Percentiles rank a stretch among this genome's conserved stretches.
Conservation (phyloP, 37 sponge, comb jelly and placozoan genomes). For the Cladorhizidae sp. region DNA sequence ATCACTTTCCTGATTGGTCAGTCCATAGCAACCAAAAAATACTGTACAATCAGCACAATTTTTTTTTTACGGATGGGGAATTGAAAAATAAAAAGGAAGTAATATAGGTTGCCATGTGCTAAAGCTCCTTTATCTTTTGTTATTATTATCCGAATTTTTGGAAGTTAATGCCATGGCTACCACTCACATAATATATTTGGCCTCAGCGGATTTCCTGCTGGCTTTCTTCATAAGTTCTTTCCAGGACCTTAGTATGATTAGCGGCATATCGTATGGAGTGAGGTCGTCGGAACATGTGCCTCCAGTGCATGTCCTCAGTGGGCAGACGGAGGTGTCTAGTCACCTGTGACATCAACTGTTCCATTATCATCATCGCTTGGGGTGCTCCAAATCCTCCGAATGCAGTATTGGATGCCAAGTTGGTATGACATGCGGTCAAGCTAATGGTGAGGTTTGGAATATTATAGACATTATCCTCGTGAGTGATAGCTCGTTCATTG, state of each 20-base stretch:
- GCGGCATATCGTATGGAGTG: slow-evolving; percentile 49
- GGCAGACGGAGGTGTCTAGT: slow-evolving; percentile 38
- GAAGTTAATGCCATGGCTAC: too few species aligned
- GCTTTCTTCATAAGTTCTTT: slow-evolving; percentile 42
- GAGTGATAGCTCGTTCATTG: slow-evolving; percentile 61
- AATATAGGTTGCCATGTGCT: too few species aligned
- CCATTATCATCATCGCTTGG: slow-evolving; percentile 79
- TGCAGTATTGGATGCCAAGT: slow-evolving; percentile 84
- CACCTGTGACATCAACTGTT: slow-evolving; percentile 54
- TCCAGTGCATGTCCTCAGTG: slow-evolving; percentile 50
- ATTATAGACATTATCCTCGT: slow-evolving; percentile 69
- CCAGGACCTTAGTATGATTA: slow-evolving; percentile 70
- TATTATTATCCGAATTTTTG: too few species aligned
- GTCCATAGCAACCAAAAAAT: too few species aligned
- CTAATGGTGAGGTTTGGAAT: slow-evolving; percentile 59
- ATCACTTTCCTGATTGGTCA: too few species aligned
- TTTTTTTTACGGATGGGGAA: too few species aligned
- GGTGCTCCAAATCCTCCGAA: slow-evolving; percentile 93
- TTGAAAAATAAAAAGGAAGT: too few species aligned
- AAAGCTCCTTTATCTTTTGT: too few species aligned
- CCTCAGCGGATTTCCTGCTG: slow-evolving; percentile 21
- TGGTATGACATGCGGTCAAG: slow-evolving; percentile 66
- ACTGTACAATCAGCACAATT: too few species aligned
- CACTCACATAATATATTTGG: slow-evolving; percentile 75
- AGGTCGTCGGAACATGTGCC: slow-evolving; percentile 58